Evolutionary conservation across 2,113 vertebrate genomes (phyloP), one percentile per base, ranked within the genome.

Genomic region (Phrynosoma blainvillii): DNA sequence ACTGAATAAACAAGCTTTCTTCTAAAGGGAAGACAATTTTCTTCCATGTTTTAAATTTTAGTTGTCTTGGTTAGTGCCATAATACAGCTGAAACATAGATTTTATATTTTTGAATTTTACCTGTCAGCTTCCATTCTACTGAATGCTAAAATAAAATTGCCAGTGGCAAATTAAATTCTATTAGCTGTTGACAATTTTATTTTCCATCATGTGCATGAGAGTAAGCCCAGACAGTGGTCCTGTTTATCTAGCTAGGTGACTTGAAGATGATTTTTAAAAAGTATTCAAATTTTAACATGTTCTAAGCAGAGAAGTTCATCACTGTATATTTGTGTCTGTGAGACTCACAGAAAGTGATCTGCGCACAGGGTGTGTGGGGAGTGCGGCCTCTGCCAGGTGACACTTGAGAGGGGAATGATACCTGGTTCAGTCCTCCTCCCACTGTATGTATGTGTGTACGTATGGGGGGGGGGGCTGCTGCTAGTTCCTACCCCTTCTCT

Each of bases 31-130:
- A 90, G 23, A 8, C 54, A 20, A 27, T 91, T 93, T 91, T 78
- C 6, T 85, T 87, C 71, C 85, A 90, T 90, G 91, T 66, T 47
- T 90, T 87, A 66, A 86, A 40, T 66, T 92, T 13, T 79, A 42
- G 90, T 90, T 65, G 76, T 92, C n/a, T 84, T 74, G 81, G 65
- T 36, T 86, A n/a, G 90, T 91, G 56, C 84, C 74, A 88, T 40
- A 68, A 84, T 2, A 84, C 25, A 66, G 42, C 79, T 52, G 76
- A 30, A 91, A 82, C 12, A 36, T 52, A 59, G 2, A 7, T 65
- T 80, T 87, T 59, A 16, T 30, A 42, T 47, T 1, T 30, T 93
- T 91, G 74, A 27, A 10, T 52, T 30, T 52, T 81, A 71, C 70
- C 79, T 91, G n/a, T 0, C 79, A 70, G 30, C 66, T 42, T 89